phyloP scores from a whole-genome alignment of 2,888 invertebrate species.

The Caradrina kadenii region DNA sequence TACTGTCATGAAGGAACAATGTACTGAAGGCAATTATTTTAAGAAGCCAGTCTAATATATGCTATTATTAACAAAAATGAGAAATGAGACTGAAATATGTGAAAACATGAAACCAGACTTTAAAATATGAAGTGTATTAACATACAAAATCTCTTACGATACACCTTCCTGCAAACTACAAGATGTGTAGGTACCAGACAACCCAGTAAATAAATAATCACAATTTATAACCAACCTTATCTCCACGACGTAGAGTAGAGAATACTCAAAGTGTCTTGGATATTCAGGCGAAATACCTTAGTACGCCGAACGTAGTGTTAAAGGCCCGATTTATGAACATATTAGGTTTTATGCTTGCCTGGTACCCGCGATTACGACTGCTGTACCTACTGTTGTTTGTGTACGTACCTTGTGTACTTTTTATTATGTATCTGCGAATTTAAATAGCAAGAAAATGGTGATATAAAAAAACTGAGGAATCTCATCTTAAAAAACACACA shows the following conservation, averaged over 20 bases:
- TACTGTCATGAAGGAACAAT: not conserved
- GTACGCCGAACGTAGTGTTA: constrained; percentile 61
- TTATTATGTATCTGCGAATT: constrained; percentile 15
- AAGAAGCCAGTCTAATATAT: not conserved
- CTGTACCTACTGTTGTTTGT: constrained; percentile 51
- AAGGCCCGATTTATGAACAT: constrained; percentile 68
- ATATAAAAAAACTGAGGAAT: not conserved
- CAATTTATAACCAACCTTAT: constrained; percentile 37
- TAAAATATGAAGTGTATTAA: constrained; percentile 48
- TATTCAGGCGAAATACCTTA: constrained; percentile 48
- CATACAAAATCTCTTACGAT: constrained; percentile 38
- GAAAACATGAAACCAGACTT: constrained; percentile 35
- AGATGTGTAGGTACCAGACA: constrained; percentile 26
- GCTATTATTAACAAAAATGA: not conserved
- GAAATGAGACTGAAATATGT: constrained; percentile 31
- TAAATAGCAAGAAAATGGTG: not conserved
- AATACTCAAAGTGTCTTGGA: constrained; percentile 31
- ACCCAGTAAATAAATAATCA: constrained; percentile 15
- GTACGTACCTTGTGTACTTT: constrained; percentile 21
- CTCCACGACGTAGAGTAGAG: constrained; percentile 7
- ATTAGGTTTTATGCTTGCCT: constrained; percentile 75
- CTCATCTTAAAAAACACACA: too few relatives aligned
- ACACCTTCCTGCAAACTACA: constrained; percentile 37
- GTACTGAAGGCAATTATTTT: not conserved
- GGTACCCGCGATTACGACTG: constrained; percentile 69